A percentile compares a stretch with the other conserved stretches of the same genome.
These are phyloP conservation scores for Artemia franciscana DNA, from an alignment of 1,140 invertebrate genomes.

Conservation along the genomic window DNA sequence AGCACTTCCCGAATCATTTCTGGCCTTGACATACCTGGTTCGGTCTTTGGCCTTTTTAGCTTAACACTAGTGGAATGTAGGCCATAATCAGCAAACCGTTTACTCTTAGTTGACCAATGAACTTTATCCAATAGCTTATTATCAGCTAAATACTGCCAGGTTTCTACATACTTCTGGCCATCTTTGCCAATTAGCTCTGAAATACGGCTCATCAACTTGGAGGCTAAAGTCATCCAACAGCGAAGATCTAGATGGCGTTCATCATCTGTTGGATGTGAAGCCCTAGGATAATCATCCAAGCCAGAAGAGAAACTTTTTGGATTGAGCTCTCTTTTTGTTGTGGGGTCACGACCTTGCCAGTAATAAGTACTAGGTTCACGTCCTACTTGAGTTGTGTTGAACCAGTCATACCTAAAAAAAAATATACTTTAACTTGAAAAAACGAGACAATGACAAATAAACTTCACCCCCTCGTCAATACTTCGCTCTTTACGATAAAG, in stretches of 20 bases:
- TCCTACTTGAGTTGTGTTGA: constrained; percentile 73
- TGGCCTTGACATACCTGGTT: constrained; percentile 21
- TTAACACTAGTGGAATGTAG: constrained; percentile 62
- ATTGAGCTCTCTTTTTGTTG: constrained; percentile 59
- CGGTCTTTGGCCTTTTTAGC: constrained; percentile 31
- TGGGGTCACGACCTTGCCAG: constrained; percentile 59
- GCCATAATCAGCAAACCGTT: constrained; percentile 71
- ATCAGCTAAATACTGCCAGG: constrained; percentile 42
- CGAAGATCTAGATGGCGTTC: constrained; percentile 88
- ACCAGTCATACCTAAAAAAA: constrained; percentile 51
- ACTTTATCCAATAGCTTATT: constrained; percentile 51
- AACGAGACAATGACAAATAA: no score
- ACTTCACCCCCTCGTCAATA: no score
- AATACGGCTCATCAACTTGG: constrained; percentile 52
- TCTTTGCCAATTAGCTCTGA: constrained; percentile 41
- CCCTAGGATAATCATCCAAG: constrained; percentile 88
- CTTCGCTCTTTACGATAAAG: no score
- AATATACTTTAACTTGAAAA: no score
- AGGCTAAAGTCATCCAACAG: constrained; percentile 85
- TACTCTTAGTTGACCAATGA: constrained; percentile 57
- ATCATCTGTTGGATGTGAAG: constrained; percentile 68
- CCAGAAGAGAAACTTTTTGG: constrained; percentile 92
- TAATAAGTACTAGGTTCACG: constrained; percentile 44
- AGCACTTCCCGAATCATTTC: constrained; percentile 39
- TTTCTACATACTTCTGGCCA: constrained; percentile 37